Base-by-base conservation (phyloP, 2,797 vertebrate genomes). In the Hippoglossus hippoglossus region DNA sequence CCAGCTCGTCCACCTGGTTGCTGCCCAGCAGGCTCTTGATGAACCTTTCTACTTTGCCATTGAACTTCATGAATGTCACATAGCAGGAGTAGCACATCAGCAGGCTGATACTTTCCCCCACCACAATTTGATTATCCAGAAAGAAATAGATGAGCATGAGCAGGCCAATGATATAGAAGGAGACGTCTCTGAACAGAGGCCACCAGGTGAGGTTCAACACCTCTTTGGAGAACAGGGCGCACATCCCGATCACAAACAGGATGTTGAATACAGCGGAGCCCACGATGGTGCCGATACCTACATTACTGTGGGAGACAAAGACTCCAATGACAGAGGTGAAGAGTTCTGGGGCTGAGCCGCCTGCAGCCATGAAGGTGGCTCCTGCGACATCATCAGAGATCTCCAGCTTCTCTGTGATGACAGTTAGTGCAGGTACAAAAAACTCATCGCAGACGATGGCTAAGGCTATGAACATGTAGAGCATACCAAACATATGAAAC, bases 181-280 rank as follows among this genome's bases (percentile, higher is more conserved):
- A 95, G 84, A 98, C 97, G 68, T 99, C 97, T 86, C 98, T 94
- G 91, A 99, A 99, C 55, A 99, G 97, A 16, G 98, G 98, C 98
- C 98, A 99, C 98, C 98, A 99, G 13, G 98, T 99, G 85, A 99
- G 95, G 89, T 97, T 95, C 86, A 99, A 91, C 77, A 98, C 95
- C 92, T 99, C 96, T 88, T 93, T 96, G 73, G 98, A 99, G 93
- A 99, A 99, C 68, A 99, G 89, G 77, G 97, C 98, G 70, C 98
- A 99, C 98, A 99, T 99, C 81, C 98, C 98, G 56, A 99, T 99
- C 81, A 99, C 98, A 72, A 99, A 99, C 64, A 99, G 93, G 92
- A 99, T 99, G 90, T 99, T 99, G 94, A 99, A 99, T 76, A 99
- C 98, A 0, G 97, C 98, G 0, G 98, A 99, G 71, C 98, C 98